A percentile compares a stretch with the other conserved stretches of the same genome.
Conservation (phyloP, 2,797 vertebrate genomes). For the Bufotes viridis region DNA sequence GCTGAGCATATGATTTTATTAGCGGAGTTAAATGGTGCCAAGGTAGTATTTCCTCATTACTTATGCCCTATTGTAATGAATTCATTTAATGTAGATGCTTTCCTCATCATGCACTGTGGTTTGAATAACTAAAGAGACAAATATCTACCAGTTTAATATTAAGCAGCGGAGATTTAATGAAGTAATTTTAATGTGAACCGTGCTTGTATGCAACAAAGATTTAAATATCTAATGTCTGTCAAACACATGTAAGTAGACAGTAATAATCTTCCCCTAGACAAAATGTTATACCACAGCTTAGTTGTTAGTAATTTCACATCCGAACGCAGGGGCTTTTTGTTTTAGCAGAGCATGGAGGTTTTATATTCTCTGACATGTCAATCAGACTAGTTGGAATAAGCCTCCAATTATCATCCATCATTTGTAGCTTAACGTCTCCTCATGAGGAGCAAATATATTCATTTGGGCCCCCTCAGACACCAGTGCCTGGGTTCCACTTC, state of each 20-base stretch:
- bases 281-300: not conserved
- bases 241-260: not conserved
- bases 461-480: no score
- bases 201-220: constrained; percentile 28
- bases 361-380: no score
- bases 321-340: not conserved
- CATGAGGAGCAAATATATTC: no score
- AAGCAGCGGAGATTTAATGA: constrained; percentile 19
- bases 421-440: no score
- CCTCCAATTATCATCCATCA: no score
- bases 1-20: constrained; percentile 41
- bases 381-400: no score
- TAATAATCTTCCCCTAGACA: not conserved
- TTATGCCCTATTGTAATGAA: constrained; percentile 27
- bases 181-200: constrained; percentile 8
- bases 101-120: not conserved
- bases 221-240: constrained; percentile 32
- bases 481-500: no score
- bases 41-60: constrained; percentile 43
- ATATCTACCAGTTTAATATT: constrained; percentile 9
- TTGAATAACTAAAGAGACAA: constrained; percentile 14
- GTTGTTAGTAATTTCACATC: not conserved
- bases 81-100: constrained; percentile 50
- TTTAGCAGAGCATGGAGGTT: not conserved
- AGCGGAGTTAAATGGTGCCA: constrained; percentile 24